A percentile compares a stretch with the other conserved stretches of the same genome.
Conservation (phyloP, 2,797 vertebrate species). For the Pantherophis alleghaniensis region DNA sequence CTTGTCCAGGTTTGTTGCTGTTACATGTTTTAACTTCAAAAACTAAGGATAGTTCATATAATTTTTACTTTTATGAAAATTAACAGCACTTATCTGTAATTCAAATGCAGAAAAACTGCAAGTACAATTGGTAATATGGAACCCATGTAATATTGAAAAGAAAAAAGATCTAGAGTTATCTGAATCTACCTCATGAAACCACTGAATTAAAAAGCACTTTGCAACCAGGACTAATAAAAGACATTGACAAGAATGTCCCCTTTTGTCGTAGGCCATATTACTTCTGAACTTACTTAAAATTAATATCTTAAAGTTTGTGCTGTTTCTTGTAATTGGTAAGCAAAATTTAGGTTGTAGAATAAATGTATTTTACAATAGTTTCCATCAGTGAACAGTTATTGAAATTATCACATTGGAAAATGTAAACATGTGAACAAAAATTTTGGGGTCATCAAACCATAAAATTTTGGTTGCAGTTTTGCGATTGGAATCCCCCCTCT, state of each 20-base stretch:
- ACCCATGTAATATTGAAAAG: background rate
- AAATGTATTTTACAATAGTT: background rate
- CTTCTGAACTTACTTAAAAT: background rate
- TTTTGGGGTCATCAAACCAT: background rate
- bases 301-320: background rate
- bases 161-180: background rate
- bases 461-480: background rate
- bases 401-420: background rate
- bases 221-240: background rate
- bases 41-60: background rate
- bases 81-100: background rate
- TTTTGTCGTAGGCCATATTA: background rate
- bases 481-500: background rate
- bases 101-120: background rate
- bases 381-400: background rate
- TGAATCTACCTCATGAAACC: background rate
- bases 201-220: background rate
- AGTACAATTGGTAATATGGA: background rate
- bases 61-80: background rate
- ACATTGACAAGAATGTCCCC: background rate
- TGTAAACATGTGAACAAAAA: background rate
- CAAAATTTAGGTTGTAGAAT: background rate
- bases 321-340: background rate
- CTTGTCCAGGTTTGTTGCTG: slow-evolving; percentile 87
- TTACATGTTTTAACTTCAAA: background rate